Evolutionary conservation across 2,113 vertebrate genomes (phyloP).

Genomic region (Arenaria interpres): DNA sequence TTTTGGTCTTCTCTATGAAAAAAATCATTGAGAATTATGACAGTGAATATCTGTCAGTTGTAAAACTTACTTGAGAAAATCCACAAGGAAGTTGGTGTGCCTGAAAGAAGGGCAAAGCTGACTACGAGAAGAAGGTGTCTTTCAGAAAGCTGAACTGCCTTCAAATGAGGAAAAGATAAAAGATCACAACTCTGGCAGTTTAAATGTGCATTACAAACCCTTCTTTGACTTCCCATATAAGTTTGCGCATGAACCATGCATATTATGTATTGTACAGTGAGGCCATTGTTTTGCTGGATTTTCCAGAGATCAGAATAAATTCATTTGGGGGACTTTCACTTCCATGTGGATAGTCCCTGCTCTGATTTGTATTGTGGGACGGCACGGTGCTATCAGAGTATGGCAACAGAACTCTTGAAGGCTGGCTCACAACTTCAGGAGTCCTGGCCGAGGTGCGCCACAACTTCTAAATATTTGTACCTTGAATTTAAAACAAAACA

Average conservation of each 20-base stretch:
- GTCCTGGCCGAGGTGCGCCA: background rate
- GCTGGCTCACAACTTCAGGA: background rate
- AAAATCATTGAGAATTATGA: background rate
- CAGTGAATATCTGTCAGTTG: background rate
- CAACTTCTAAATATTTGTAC: background rate
- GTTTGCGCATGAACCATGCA: background rate
- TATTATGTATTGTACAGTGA: background rate
- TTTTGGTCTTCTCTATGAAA: background rate
- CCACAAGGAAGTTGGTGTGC: background rate
- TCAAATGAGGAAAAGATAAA: background rate
- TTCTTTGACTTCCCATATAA: background rate
- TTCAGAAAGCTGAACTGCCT: background rate
- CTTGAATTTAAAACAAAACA: background rate
- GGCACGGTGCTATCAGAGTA: background rate
- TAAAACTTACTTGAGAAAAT: background rate
- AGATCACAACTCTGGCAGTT: background rate
- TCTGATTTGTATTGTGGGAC: background rate
- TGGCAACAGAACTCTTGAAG: background rate
- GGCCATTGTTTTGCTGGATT: background rate
- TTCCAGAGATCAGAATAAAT: background rate
- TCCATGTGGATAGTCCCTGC: background rate
- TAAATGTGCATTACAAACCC: background rate
- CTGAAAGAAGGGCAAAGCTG: background rate
- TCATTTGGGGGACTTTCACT: background rate
- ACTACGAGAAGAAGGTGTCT: background rate